Evolutionary conservation across 2,888 invertebrate genomes (phyloP).

Genomic region (Hyposoter didymator): DNA sequence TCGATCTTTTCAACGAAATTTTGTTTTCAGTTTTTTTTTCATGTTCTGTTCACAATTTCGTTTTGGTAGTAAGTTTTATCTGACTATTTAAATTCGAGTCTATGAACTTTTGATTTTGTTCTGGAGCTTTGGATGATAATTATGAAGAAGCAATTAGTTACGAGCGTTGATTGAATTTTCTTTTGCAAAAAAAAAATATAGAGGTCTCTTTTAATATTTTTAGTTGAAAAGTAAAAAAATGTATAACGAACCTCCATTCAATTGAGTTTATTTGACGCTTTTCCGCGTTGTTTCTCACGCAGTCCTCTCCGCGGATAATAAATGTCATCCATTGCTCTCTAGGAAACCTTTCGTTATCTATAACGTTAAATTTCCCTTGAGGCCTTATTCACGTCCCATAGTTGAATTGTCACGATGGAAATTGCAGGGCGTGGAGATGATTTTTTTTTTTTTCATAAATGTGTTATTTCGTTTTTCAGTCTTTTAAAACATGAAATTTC

Average conservation of each 20-base stretch:
- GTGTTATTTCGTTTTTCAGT: neutral
- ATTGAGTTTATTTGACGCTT: neutral
- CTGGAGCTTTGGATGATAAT: neutral
- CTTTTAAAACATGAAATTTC: neutral
- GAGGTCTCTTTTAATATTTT: neutral
- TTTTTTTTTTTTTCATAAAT: neutral
- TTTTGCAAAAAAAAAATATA: neutral
- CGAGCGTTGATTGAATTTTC: neutral
- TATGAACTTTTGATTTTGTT: neutral
- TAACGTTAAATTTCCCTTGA: slow-evolving; percentile 11
- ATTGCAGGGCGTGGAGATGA: neutral
- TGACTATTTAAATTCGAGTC: neutral
- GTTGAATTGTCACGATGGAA: neutral
- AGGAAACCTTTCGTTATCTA: slow-evolving; percentile 3
- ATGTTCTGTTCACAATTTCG: neutral
- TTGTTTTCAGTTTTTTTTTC: neutral
- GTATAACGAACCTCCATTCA: slow-evolving; percentile 46
- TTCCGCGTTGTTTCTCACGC: slow-evolving; percentile 7
- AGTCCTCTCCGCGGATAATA: neutral
- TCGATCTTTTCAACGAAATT: too few species aligned
- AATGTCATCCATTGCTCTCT: slow-evolving; percentile 7
- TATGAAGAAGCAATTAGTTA: neutral
- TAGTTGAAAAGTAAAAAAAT: neutral
- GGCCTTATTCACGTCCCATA: neutral
- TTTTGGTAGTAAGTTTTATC: neutral